Base-by-base conservation (phyloP, 2,888 invertebrate species). In the Clistopyga incitator region DNA sequence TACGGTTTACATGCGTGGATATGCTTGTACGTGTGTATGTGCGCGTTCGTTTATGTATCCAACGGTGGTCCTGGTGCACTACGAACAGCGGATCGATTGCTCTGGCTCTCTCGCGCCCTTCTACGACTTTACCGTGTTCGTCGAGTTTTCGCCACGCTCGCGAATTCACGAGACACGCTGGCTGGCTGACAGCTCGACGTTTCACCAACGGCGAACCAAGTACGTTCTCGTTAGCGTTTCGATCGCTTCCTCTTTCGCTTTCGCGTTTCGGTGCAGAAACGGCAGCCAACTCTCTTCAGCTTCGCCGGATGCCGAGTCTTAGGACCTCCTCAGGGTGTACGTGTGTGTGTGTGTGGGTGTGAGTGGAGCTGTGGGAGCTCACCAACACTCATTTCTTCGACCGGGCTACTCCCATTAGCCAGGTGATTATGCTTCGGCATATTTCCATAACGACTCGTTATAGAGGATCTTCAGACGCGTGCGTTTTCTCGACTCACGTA, bases 391-490 rank as follows among this genome's bases (percentile, higher is more conserved):
- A 29, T 70, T 75, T 77, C 78, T 74, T 79, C 78, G 68, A 76
- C 61, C 68, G 82, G 84, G 54, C 78, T 80, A 83, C 84, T 83
- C 90, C 89, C 88, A 91, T 91, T 92, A 92, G 68, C 89, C 88
- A 84, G 88, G 88, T 88, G 91, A 92, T 92, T 92, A 92, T 91
- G 89, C 90, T 88, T 89, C 88, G 90, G 86, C 88, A 89, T 91
- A 92, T 92, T 92, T 92, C 90, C 92, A 92, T 92, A 92, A 92
- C 90, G 90, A 90, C 88, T 90, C 89, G 88, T 88, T 88, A 88
- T 86, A 84, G 85, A 84, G 85, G 81, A 85, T 86, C 86, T 86
- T 79, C 82, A 84, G 84, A 71, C 83, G 85, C 74, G 82, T 83
- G 84, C 52, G 59, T 77, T 83, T 23, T 56, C 65, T 25, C 13